Conservation (phyloP, 2,797 vertebrate species). For the Lagodon rhomboides region DNA sequence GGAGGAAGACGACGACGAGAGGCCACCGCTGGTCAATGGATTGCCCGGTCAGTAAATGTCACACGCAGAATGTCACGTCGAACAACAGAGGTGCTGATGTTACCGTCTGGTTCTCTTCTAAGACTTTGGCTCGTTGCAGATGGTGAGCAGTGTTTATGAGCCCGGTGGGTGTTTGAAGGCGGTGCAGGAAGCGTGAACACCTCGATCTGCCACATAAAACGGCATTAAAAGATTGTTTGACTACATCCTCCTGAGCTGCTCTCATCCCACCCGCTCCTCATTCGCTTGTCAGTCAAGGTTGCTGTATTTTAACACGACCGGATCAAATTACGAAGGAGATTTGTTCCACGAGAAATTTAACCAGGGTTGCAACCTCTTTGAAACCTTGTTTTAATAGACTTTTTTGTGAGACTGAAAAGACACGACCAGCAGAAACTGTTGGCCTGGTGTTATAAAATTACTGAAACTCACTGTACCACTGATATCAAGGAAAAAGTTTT, state of each 20-base stretch:
- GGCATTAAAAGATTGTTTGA: not conserved
- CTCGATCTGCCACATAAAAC: slow-evolving; percentile 22
- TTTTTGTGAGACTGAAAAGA: not conserved
- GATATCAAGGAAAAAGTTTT: not conserved
- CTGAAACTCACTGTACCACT: not conserved
- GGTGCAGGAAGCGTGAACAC: not conserved
- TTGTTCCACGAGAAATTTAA: not conserved
- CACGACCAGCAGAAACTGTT: too few relatives aligned
- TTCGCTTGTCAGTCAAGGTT: slow-evolving; percentile 7
- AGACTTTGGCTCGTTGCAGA: slow-evolving; percentile 24
- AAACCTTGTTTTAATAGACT: not conserved
- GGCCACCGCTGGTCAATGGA: slow-evolving; percentile 86
- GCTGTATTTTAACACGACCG: not conserved
- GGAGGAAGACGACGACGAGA: slow-evolving; percentile 97
- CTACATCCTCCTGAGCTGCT: not conserved
- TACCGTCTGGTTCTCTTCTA: slow-evolving; percentile 26
- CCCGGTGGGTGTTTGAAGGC: not conserved
- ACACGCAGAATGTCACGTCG: slow-evolving; percentile 33
- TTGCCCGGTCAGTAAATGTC: slow-evolving; percentile 86
- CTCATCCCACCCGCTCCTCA: not conserved
- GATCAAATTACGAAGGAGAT: not conserved
- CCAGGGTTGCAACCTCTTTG: not conserved
- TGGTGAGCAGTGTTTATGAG: slow-evolving; percentile 17
- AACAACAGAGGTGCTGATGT: slow-evolving; percentile 20
- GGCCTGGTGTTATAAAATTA: not conserved